phyloP scores from a whole-genome alignment of 37 sponge, comb jelly and placozoan species.

The Cliona cf. orientalis region DNA sequence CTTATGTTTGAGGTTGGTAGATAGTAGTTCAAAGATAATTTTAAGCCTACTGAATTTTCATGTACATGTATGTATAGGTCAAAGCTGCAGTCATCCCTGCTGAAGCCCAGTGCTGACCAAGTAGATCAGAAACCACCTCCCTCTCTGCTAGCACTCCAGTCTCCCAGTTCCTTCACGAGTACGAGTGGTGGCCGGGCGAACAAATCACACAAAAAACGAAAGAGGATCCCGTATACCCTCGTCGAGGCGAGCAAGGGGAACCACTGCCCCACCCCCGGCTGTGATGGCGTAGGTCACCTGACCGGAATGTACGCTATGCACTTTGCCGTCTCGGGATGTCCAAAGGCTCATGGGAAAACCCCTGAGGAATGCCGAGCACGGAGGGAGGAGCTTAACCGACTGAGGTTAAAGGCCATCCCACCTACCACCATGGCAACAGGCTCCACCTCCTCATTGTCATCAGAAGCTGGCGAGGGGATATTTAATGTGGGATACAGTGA shows the following conservation, averaged over 20 bases:
- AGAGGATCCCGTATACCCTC: constrained; percentile 73
- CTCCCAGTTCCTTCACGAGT: too few species aligned
- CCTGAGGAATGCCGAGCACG: constrained; percentile 62
- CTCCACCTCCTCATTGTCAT: too few species aligned
- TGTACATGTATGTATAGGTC: too few species aligned
- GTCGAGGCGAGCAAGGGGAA: constrained; percentile 83
- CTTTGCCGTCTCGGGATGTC: constrained; percentile 83
- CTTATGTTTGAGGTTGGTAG: too few species aligned
- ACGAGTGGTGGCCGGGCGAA: too few species aligned
- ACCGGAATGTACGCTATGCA: constrained; percentile 76
- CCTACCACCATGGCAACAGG: background rate
- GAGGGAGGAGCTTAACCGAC: constrained; percentile 48
- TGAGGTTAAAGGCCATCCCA: constrained; percentile 19
- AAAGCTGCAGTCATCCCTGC: too few species aligned
- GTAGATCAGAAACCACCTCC: too few species aligned
- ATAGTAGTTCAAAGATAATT: too few species aligned
- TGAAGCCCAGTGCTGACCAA: too few species aligned
- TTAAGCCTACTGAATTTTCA: too few species aligned
- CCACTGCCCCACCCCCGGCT: constrained; percentile 79
- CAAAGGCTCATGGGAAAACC: constrained; percentile 67
- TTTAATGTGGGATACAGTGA: constrained; percentile 3
- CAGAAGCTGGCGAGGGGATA: background rate
- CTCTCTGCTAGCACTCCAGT: too few species aligned
- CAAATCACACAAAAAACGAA: constrained; percentile 58
- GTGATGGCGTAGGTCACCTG: constrained; percentile 78